These are phyloP conservation scores for Calcarius lapponicus DNA, from an alignment of 2,797 vertebrate genomes.

Conservation along the genomic window DNA sequence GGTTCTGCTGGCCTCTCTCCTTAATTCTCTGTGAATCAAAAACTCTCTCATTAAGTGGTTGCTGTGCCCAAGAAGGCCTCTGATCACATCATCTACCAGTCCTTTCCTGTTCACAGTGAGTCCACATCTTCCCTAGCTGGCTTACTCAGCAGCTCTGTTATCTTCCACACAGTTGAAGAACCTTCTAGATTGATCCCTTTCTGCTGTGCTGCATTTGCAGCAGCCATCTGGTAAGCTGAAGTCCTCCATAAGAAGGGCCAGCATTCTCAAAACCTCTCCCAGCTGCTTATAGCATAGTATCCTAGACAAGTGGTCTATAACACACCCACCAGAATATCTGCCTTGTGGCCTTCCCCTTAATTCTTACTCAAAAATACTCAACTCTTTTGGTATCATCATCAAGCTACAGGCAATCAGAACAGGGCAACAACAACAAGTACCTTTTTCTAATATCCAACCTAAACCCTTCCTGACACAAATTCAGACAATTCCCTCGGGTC, in stretches of 20 bases:
- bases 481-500: neutral
- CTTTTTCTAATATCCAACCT: neutral
- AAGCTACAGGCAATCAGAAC: neutral
- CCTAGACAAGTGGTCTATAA: neutral
- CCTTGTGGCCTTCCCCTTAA: neutral
- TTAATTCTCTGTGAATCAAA: neutral
- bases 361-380: neutral
- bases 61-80: neutral
- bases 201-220: neutral
- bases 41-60: neutral
- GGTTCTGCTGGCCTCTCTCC: neutral
- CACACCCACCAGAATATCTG: neutral
- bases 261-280: neutral
- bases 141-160: neutral
- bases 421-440: neutral
- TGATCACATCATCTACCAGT: neutral
- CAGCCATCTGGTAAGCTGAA: neutral
- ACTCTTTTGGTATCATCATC: neutral
- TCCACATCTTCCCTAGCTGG: neutral
- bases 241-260: neutral
- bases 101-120: neutral
- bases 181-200: neutral
- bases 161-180: neutral
- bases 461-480: neutral
- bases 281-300: neutral